Base-by-base conservation (phyloP, 2,113 vertebrate genomes). In the Python bivittatus region DNA sequence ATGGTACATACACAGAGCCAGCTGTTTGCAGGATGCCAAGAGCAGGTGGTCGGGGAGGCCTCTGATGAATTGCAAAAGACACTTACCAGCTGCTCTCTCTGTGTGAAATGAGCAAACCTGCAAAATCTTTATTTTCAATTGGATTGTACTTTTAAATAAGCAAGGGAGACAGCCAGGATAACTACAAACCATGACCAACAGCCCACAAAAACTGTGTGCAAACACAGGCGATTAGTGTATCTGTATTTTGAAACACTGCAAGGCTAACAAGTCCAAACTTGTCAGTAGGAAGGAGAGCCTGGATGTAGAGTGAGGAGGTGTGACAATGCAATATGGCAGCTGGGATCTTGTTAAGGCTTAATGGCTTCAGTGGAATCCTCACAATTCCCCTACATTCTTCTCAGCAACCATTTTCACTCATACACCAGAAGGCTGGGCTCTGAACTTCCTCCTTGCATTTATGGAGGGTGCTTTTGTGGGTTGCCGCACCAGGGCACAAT, bases 31-130 rank as follows among this genome's bases (percentile, higher is more conserved):
- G 97, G 97, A 97, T 98, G 97, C 96, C 33, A 96, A 95, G 98
- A 98, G 97, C 98, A 98, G 98, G 97, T 98, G 98, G 97, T 97
- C 96, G 96, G 97, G 96, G 97, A 97, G 96, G 97, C 97, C 98
- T 97, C 98, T 97, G 97, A 98, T 98, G 98, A 97, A 98, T 98
- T 98, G 97, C 97, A 97, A 97, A 98, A 98, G 98, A 97, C 98
- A 98, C 97, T 98, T 97, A 97, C 97, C 98, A 98, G 97, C 98
- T 98, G 98, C 97, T 97, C 95, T 97, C 97, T 58, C 97, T 96
- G 97, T 97, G 97, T 97, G 97, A 98, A 98, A 97, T 96, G 97
- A 98, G 97, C 97, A 97, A 97, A 98, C 97, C 98, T 98, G 98
- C 98, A 97, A 97, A 98, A 98, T 97, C 97, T 98, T 98, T 97